Percentiles rank a stretch among this genome's conserved stretches.
These are phyloP conservation scores for Tragelaphus scriptus DNA, from an alignment of 2,113 vertebrate genomes.

Conservation along the genomic window DNA sequence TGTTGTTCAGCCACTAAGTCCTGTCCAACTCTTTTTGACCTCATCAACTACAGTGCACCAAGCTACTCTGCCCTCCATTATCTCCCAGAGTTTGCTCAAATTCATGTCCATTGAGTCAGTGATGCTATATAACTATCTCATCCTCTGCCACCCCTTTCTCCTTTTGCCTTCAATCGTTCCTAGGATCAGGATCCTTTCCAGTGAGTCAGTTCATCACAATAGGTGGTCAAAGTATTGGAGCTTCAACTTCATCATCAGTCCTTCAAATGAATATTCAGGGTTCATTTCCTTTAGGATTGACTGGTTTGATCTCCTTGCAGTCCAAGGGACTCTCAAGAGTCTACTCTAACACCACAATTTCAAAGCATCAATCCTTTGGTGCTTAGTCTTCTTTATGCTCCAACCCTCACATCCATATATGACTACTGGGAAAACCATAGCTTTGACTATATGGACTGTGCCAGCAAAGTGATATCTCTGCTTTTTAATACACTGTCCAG, in stretches of 20 bases:
- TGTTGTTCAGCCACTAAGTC: neutral
- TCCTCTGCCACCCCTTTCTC: neutral
- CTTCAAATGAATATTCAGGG: neutral
- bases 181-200: neutral
- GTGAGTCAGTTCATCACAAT: neutral
- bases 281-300: neutral
- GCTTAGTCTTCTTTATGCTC: neutral
- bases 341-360: neutral
- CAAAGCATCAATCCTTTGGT: neutral
- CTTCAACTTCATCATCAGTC: neutral
- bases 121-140: neutral
- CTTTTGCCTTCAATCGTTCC: neutral
- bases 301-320: neutral
- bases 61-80: neutral
- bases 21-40: neutral
- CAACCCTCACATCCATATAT: neutral
- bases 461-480: neutral
- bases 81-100: neutral
- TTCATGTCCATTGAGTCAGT: neutral
- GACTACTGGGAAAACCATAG: neutral
- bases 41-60: neutral
- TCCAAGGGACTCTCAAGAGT: neutral
- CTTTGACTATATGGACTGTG: neutral
- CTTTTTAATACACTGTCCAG: neutral
- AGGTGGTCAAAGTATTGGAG: neutral